phyloP scores from a whole-genome alignment of 2,888 invertebrate species.

The Adelphocoris suturalis region DNA sequence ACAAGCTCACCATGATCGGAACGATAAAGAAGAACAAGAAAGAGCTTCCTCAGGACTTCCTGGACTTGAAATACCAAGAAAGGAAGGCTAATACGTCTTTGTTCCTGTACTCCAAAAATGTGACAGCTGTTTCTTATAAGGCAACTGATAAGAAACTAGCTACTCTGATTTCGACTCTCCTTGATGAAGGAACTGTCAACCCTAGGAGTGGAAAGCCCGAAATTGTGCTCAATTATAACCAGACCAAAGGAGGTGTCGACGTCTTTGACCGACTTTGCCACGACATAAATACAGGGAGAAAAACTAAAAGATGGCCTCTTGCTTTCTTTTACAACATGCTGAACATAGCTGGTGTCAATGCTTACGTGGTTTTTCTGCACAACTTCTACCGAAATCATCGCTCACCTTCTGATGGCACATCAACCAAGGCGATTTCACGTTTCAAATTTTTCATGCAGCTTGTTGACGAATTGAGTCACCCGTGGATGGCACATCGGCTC shows the following conservation, averaged over 20 bases:
- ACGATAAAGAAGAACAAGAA: constrained; percentile 75
- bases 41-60: constrained; percentile 77
- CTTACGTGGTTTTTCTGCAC: not conserved
- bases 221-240: constrained; percentile 76
- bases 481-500: constrained; percentile 9
- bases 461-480: not conserved
- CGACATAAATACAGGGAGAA: not conserved
- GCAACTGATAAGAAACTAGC: constrained; percentile 75
- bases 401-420: not conserved
- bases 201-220: constrained; percentile 75
- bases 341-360: not conserved
- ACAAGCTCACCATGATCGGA: constrained; percentile 72
- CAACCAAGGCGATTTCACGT: not conserved
- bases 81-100: constrained; percentile 75
- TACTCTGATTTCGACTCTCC: constrained; percentile 76
- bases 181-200: constrained; percentile 74
- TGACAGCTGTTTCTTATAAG: constrained; percentile 76
- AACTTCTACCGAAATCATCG: not conserved
- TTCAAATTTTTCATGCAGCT: not conserved
- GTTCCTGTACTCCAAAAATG: constrained; percentile 76
- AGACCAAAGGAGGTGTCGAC: constrained; percentile 76
- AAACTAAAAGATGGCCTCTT: not conserved
- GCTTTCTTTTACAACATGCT: not conserved
- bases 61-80: constrained; percentile 72
- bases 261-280: constrained; percentile 75